Base-by-base conservation (phyloP, 2,797 vertebrate species). In the Malurus leucopterus region DNA sequence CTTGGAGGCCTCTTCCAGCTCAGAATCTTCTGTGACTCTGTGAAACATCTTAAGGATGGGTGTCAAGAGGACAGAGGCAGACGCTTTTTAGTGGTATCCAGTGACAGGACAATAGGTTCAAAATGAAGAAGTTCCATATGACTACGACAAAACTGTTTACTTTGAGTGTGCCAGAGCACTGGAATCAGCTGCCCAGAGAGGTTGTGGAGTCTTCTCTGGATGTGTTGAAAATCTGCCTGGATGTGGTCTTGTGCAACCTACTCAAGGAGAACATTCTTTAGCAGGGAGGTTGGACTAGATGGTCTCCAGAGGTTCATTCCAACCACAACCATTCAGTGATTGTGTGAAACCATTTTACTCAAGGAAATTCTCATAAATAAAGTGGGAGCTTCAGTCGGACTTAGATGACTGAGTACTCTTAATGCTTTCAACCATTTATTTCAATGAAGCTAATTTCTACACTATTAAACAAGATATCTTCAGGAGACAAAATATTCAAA, bases 401-500 rank as follows among this genome's bases (percentile, higher is more conserved):
- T 63, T 65, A 38, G 13, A 30, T 12, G 2, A 51, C 8, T 50
- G 78, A 29, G 6, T 40, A 30, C 5, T 75, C 20, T 47, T 53
- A 40, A 54, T 44, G 32, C 1, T 72, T 88, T 86, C 73, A 32
- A 54, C 6, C 8, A 30, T 73, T 81, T 73, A 36, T 43, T 23
- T 63, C 19, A 53, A 51, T 21, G 13, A 79, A 93, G 44, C 1
- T 54, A 11, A 61, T 77, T 89, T 91, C 64, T 71, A 30, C n/a
- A 24, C 18, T 15, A 38, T 53, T 71, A 64, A 69, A 59, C 11
- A 92, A 41, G 10, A 12, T 74, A 43, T 65, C n/a, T 89, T 93
- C 63, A 89, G 91, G 77, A 89, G 43, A 29, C 7, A 93, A 88
- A 77, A 91, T 68, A 91, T 68, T 79, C 53, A 80, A 92, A 73